A percentile compares a stretch with the other conserved stretches of the same genome.
Conservation (phyloP, 2,888 invertebrate species). For the Tortricodes alternella region DNA sequence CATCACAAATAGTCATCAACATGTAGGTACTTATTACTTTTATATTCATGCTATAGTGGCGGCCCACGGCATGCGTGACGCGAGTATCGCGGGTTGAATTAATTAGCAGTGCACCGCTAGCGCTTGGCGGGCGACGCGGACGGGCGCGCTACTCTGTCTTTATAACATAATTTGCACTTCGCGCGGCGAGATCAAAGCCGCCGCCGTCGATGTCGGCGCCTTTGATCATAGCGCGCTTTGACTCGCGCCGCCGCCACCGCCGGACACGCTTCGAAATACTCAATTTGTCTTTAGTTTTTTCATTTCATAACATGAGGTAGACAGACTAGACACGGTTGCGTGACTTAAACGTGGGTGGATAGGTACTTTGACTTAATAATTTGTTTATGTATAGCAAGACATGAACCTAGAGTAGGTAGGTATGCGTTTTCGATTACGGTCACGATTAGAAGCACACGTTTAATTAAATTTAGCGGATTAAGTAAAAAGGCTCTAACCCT, state of each 20-base stretch:
- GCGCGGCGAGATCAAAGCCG: slow-evolving; percentile 80
- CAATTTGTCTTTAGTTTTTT: slow-evolving; percentile 76
- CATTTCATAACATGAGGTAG: slow-evolving; percentile 41
- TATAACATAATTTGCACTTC: slow-evolving; percentile 84
- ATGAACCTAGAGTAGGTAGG: too few species aligned
- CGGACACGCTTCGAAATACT: slow-evolving; percentile 78
- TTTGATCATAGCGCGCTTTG: slow-evolving; percentile 80
- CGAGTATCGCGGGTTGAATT: slow-evolving; percentile 58
- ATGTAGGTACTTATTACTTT: too few species aligned
- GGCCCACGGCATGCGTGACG: slow-evolving; percentile 3
- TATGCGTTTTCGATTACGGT: neutral
- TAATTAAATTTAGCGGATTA: too few species aligned
- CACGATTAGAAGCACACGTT: neutral
- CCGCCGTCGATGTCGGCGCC: slow-evolving; percentile 75
- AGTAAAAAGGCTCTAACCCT: too few species aligned
- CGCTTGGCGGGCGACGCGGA: slow-evolving; percentile 63
- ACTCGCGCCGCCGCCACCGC: slow-evolving; percentile 75
- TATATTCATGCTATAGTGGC: too few species aligned
- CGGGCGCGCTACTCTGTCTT: slow-evolving; percentile 75
- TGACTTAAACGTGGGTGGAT: slow-evolving; percentile 23
- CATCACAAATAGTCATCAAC: neutral
- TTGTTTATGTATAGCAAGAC: slow-evolving; percentile 10
- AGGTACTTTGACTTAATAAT: slow-evolving; percentile 18
- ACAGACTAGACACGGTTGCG: slow-evolving; percentile 29
- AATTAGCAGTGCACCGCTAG: slow-evolving; percentile 73